Conservation (phyloP, 2,888 invertebrate genomes). For the Heteromurus nitidus region DNA sequence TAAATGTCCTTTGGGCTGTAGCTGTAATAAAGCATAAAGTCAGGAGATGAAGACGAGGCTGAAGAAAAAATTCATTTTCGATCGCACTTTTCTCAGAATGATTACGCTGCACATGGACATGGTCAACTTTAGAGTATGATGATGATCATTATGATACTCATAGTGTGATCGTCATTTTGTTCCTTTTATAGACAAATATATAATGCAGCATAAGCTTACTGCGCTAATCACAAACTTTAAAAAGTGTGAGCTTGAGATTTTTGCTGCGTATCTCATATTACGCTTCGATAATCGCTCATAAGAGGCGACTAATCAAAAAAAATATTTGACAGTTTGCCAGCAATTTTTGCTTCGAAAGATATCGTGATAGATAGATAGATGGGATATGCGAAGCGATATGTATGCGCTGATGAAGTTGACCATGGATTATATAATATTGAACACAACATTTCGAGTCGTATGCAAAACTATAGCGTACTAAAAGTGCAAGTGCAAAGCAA, state of each 20-base stretch:
- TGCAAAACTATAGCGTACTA: no score
- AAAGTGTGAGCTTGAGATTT: constrained; percentile 3
- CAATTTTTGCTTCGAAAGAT: background rate
- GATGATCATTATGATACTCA: no score
- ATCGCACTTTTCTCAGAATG: no score
- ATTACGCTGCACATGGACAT: no score
- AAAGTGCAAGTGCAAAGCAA: background rate
- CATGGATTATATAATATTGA: constrained; percentile 47
- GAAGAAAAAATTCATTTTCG: no score
- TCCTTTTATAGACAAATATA: no score
- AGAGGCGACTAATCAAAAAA: constrained; percentile 8
- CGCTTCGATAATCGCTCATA: background rate
- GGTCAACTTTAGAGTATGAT: background rate
- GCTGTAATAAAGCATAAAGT: background rate
- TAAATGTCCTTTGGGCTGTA: no score
- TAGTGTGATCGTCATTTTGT: no score
- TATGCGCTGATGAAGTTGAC: constrained; percentile 41
- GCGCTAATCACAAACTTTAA: background rate
- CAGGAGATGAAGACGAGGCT: no score
- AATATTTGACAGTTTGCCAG: constrained; percentile 54
- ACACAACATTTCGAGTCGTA: no score
- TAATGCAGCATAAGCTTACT: no score
- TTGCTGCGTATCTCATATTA: no score
- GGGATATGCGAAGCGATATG: constrained; percentile 13
- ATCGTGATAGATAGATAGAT: background rate